Evolutionary conservation across 2,888 invertebrate species (phyloP).

Genomic region (Polydrusus cervinus): DNA sequence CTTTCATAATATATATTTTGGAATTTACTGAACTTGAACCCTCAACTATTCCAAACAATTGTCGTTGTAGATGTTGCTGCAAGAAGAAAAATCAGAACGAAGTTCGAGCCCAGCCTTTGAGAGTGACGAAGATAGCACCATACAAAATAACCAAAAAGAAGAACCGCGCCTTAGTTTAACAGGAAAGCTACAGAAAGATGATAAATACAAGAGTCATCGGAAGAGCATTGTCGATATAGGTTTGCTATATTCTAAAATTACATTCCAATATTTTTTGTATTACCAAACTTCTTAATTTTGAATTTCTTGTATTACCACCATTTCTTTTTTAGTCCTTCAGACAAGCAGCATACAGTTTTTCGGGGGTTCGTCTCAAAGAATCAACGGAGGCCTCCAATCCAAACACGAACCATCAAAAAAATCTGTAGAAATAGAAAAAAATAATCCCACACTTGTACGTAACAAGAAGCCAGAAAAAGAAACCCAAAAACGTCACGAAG

Average conservation of each 20-base stretch:
- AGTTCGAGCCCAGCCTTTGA: slow-evolving; percentile 96
- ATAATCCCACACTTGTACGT: slow-evolving; percentile 71
- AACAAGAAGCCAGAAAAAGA: slow-evolving; percentile 69
- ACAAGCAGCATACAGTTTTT: slow-evolving; percentile 52
- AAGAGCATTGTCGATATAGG: slow-evolving; percentile 54
- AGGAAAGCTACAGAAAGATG: slow-evolving; percentile 50
- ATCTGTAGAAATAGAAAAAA: slow-evolving; percentile 25
- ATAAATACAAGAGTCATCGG: slow-evolving; percentile 49
- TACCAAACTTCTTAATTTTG: background rate
- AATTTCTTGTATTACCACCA: background rate
- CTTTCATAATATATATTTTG: no score
- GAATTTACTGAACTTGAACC: no score
- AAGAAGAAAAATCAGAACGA: slow-evolving; percentile 82
- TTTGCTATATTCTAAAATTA: slow-evolving; percentile 8
- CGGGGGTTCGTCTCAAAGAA: slow-evolving; percentile 34
- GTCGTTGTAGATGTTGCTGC: slow-evolving; percentile 24
- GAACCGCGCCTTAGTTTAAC: slow-evolving; percentile 33
- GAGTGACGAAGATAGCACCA: slow-evolving; percentile 91
- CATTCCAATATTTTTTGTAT: background rate
- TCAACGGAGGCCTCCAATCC: slow-evolving; percentile 37
- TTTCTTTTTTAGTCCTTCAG: slow-evolving; percentile 43
- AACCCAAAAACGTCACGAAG: slow-evolving; percentile 37
- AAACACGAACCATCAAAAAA: slow-evolving; percentile 36
- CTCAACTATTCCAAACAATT: background rate
- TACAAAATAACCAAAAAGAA: slow-evolving; percentile 56